A percentile compares a stretch with the other conserved stretches of the same genome.
These are phyloP conservation scores for Carpatolechia fugitivella DNA, from an alignment of 2,888 invertebrate genomes.

Conservation along the genomic window DNA sequence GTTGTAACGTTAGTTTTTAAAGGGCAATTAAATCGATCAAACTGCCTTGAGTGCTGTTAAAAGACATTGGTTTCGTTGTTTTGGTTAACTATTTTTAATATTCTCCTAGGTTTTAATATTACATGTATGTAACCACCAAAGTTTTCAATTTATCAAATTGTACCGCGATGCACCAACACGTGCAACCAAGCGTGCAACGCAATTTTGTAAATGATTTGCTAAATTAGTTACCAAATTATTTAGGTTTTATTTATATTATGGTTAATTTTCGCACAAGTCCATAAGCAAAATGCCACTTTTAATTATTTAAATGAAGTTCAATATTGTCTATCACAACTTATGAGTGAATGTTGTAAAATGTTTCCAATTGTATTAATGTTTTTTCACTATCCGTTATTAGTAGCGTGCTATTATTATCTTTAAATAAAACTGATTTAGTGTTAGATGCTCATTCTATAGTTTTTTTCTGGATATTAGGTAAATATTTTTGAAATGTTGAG, in stretches of 20 bases:
- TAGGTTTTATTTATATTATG: constrained; percentile 49
- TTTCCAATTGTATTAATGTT: background rate
- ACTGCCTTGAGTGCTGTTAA: constrained; percentile 39
- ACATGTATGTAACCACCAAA: constrained; percentile 53
- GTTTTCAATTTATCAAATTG: constrained; percentile 37
- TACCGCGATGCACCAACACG: constrained; percentile 7
- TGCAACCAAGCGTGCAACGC: too few relatives aligned
- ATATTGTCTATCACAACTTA: constrained; percentile 2
- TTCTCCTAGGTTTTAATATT: constrained; percentile 47
- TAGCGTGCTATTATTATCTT: constrained; percentile 4
- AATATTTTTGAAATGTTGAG: background rate
- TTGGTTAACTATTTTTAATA: constrained; percentile 67
- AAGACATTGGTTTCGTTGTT: constrained; percentile 66
- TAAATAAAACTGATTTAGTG: too few relatives aligned
- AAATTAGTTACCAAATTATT: constrained; percentile 52
- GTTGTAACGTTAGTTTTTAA: too few relatives aligned
- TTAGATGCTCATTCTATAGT: too few relatives aligned
- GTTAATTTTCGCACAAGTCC: constrained; percentile 48
- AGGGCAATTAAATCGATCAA: too few relatives aligned
- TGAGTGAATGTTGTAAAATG: constrained; percentile 10
- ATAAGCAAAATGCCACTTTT: background rate
- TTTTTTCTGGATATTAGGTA: too few relatives aligned
- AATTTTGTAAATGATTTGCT: constrained; percentile 7
- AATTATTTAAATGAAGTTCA: background rate
- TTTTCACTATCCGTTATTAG: background rate